A percentile compares a stretch with the other conserved stretches of the same genome.
phyloP scores from a whole-genome alignment of 2,888 invertebrate genomes.

The Drepanosiphum platanoidis region DNA sequence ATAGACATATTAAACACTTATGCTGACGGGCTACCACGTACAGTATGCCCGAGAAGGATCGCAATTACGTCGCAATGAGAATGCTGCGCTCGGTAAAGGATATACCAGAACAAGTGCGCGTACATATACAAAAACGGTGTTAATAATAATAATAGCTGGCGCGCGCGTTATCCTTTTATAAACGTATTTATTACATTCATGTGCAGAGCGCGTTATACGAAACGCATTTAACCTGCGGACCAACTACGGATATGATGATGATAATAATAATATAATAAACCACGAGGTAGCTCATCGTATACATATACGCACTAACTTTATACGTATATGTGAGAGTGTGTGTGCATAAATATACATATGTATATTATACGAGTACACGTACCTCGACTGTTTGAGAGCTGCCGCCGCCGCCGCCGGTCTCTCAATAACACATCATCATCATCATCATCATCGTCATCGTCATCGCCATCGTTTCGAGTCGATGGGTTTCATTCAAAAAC shows the following conservation, averaged over 20 bases:
- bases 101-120: neutral
- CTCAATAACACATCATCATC: conserved; percentile 37
- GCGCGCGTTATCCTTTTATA: neutral
- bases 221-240: conserved; percentile 9
- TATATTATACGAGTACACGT: neutral
- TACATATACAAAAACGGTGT: neutral
- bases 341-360: neutral
- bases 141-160: neutral
- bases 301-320: neutral
- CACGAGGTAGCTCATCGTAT: neutral
- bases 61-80: neutral
- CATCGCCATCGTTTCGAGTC: neutral
- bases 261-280: neutral
- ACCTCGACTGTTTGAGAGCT: neutral
- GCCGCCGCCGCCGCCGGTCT: conserved; percentile 3
- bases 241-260: neutral
- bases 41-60: neutral
- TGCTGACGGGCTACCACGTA: neutral
- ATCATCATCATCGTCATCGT: neutral
- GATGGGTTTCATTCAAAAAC: conserved; percentile 47
- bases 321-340: neutral
- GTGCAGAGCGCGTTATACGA: neutral
- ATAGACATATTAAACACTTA: neutral
- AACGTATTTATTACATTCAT: too few relatives aligned
- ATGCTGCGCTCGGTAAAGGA: neutral